A percentile compares a stretch with the other conserved stretches of the same genome.
Conservation (phyloP, 1,140 invertebrate species). For the Zaprionus gabonicus region DNA sequence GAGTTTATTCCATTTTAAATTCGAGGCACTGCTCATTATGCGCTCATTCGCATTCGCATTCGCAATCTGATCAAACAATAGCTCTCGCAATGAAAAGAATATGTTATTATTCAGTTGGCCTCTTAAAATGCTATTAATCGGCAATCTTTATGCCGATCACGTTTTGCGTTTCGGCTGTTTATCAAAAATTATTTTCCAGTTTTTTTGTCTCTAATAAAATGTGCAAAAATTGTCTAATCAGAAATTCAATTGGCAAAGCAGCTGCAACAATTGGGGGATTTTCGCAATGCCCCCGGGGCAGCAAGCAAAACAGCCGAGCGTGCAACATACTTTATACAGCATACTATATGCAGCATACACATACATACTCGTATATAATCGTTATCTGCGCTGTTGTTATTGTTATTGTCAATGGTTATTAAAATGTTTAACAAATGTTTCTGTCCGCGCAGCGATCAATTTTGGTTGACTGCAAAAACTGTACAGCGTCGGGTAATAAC, state of each 20-base stretch:
- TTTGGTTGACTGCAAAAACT: constrained; percentile 46
- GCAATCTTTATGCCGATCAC: constrained; percentile 32
- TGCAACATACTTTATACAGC: background rate
- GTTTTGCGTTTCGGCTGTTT: constrained; percentile 21
- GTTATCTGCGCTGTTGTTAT: constrained; percentile 32
- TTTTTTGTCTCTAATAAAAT: background rate
- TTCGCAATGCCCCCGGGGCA: constrained; percentile 36
- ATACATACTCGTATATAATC: constrained; percentile 11
- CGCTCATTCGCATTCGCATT: constrained; percentile 11
- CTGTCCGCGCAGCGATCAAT: constrained; percentile 56
- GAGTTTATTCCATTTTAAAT: constrained; percentile 2
- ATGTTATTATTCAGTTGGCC: constrained; percentile 14
- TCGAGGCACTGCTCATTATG: background rate
- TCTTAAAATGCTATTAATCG: constrained; percentile 15
- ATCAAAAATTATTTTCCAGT: constrained; percentile 13
- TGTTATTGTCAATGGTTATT: constrained; percentile 70
- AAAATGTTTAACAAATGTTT: constrained; percentile 79
- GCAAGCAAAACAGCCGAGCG: background rate
- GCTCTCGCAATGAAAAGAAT: constrained; percentile 1
- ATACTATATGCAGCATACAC: constrained; percentile 1
- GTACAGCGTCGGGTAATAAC: constrained; percentile 51
- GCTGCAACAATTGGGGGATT: constrained; percentile 29
- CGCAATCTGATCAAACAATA: constrained; percentile 1
- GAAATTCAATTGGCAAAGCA: constrained; percentile 27
- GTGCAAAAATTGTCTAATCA: constrained; percentile 35